Evolutionary conservation across 2,113 vertebrate genomes (phyloP).

Genomic region (Lampris incognitus): DNA sequence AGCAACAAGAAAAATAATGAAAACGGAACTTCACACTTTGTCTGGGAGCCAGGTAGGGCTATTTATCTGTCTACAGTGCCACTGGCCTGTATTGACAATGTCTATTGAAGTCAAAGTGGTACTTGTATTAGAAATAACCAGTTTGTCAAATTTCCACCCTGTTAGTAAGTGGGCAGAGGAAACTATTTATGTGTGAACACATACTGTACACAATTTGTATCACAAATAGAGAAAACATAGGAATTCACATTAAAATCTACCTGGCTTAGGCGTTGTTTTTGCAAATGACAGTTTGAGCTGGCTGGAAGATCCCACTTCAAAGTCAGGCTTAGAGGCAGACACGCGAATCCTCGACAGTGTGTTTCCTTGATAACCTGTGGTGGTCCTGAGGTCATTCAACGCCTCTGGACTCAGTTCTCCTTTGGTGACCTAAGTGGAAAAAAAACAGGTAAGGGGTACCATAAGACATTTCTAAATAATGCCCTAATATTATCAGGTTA

Average conservation of each 20-base stretch:
- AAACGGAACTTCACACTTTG: too few relatives aligned
- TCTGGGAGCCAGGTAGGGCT: too few relatives aligned
- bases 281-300: conserved; percentile 88
- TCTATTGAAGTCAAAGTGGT: too few relatives aligned
- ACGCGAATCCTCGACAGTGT: conserved; percentile 80
- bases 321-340: conserved; percentile 90
- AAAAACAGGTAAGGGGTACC: not conserved
- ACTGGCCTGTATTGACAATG: too few relatives aligned
- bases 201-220: too few relatives aligned
- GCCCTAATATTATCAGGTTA: too few relatives aligned
- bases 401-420: conserved; percentile 77
- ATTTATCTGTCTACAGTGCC: too few relatives aligned
- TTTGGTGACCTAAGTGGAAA: conserved; percentile 77
- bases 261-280: conserved; percentile 80
- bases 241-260: conserved; percentile 53
- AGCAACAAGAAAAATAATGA: not conserved
- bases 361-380: conserved; percentile 79
- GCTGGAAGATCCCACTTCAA: conserved; percentile 92
- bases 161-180: too few relatives aligned
- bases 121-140: too few relatives aligned
- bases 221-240: too few relatives aligned
- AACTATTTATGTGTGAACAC: too few relatives aligned
- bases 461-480: not conserved
- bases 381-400: conserved; percentile 53
- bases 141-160: too few relatives aligned